Percentiles rank a stretch among this genome's conserved stretches.
phyloP scores from a whole-genome alignment of 2,888 invertebrate genomes.

The Ichneumoninae sp. region DNA sequence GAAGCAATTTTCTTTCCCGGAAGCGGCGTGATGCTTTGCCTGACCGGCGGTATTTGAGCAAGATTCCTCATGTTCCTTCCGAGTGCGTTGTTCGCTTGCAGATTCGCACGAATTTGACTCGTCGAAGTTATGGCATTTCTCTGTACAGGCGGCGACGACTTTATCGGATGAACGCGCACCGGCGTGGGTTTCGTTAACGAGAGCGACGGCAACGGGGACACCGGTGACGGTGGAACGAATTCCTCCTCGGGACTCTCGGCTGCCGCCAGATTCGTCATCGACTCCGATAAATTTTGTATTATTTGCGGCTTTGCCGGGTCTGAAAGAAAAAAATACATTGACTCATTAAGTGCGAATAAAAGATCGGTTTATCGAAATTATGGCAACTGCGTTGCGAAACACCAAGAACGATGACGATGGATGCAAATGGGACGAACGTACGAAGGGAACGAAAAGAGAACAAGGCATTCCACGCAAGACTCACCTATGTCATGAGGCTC shows the following conservation, averaged over 20 bases:
- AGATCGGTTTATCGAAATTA: background rate
- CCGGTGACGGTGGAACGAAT: constrained; percentile 73
- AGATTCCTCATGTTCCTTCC: constrained; percentile 78
- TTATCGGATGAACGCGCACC: constrained; percentile 81
- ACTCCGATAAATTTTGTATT: constrained; percentile 81
- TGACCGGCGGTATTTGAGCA: constrained; percentile 81
- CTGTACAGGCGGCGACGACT: constrained; percentile 81
- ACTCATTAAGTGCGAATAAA: constrained; percentile 9
- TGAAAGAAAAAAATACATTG: constrained; percentile 72
- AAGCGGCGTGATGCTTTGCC: constrained; percentile 80
- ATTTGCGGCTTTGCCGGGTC: constrained; percentile 86
- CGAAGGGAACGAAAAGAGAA: constrained; percentile 22
- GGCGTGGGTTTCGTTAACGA: constrained; percentile 80
- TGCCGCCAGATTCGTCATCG: constrained; percentile 78
- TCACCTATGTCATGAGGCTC: constrained; percentile 84
- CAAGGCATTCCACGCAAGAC: constrained; percentile 62
- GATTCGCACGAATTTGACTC: constrained; percentile 81
- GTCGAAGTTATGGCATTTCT: constrained; percentile 80
- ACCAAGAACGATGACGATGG: background rate
- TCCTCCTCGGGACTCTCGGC: constrained; percentile 72
- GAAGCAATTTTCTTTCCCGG: constrained; percentile 75
- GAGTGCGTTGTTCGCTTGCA: constrained; percentile 77
- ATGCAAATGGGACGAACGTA: constrained; percentile 27
- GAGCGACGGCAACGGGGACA: constrained; percentile 73
- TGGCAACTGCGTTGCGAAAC: background rate